Evolutionary conservation across 2,888 invertebrate species (phyloP), one percentile per base, ranked within the genome.

Genomic region (Mycalesis mineus): DNA sequence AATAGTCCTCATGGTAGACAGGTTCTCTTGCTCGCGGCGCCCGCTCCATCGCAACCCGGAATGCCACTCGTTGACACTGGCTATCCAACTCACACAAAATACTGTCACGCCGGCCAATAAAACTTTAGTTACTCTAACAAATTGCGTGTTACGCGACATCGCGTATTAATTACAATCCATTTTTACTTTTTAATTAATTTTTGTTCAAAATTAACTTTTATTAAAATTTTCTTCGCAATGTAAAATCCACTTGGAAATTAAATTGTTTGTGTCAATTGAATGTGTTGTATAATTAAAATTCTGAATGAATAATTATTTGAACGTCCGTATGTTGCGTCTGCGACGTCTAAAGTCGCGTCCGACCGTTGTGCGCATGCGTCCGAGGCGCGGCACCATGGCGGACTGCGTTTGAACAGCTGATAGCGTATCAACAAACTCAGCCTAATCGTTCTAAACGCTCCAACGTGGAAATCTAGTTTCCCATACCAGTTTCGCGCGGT

Each of bases 1-100:
- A 65, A 92, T 91, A 61, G 92, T 92, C 70, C 87, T 87, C 82
- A 92, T 91, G 58, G 89, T 89, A 29, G 88, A 71, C 60, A 75
- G 63, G 7, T 65, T 68, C 53, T 65, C 58, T 11, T 63, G 65
- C 17, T 60, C 67, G 17, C 66, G 74, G 14, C 73, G 68, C 55
- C 65, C 72, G 55, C 71, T 72, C 84, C 84, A 82, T 17, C 73
- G 74, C 61, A 77, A 74, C 54, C 77, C 75, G 4, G 76, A 61
- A 65, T 80, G 80, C 88, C 88, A 88, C 67, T 86, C 82, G 67
- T 72, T 83, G 61, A 88, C 82, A 69, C 82, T 78, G 41, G 78
- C 86, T 50, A 88, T 78, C 88, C 88, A 89, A 67, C 86, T 86
- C 52, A 88, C 80, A 71, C 84, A 84, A 67, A 84, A 85, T 60